Evolutionary conservation across 1,140 invertebrate species (phyloP).

Genomic region (Drosophila erecta): DNA sequence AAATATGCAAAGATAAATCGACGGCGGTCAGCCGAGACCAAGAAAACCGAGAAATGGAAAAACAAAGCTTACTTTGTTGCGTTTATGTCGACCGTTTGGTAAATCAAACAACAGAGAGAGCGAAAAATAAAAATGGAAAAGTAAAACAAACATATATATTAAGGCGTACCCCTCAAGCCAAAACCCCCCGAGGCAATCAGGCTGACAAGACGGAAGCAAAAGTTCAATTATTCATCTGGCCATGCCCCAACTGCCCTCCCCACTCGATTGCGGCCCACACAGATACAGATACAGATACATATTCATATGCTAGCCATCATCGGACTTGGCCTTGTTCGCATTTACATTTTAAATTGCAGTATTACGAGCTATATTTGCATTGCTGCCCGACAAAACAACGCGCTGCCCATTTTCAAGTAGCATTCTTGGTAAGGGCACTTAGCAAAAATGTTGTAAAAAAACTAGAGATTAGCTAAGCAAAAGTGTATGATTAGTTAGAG

Average conservation of each 20-base stretch:
- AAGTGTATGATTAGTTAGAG: neutral
- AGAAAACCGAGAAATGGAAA: slow-evolving; percentile 24
- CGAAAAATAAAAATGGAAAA: slow-evolving; percentile 10
- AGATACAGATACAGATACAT: slow-evolving; percentile 17
- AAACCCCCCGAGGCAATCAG: slow-evolving; percentile 52
- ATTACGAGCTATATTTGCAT: slow-evolving; percentile 68
- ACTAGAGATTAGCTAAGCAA: neutral
- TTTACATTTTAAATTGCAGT: slow-evolving; percentile 81
- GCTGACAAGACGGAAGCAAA: slow-evolving; percentile 66
- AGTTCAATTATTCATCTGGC: slow-evolving; percentile 77
- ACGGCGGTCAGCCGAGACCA: slow-evolving; percentile 55
- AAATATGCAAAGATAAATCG: slow-evolving; percentile 79
- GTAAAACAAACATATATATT: slow-evolving; percentile 21
- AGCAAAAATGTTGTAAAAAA: neutral
- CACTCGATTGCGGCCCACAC: slow-evolving; percentile 44
- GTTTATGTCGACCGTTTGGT: slow-evolving; percentile 63
- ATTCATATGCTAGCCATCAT: slow-evolving; percentile 47
- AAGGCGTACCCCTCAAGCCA: neutral
- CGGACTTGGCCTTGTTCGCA: slow-evolving; percentile 66
- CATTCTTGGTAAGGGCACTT: slow-evolving; percentile 35
- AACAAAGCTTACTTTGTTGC: slow-evolving; percentile 53
- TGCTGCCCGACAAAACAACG: slow-evolving; percentile 55
- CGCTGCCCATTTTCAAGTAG: slow-evolving; percentile 55
- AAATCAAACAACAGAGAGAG: slow-evolving; percentile 50
- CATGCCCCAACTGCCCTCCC: slow-evolving; percentile 7